A percentile compares a stretch with the other conserved stretches of the same genome.
Conservation (phyloP, 2,888 invertebrate genomes). For the Marasmarcha lunaedactyla region DNA sequence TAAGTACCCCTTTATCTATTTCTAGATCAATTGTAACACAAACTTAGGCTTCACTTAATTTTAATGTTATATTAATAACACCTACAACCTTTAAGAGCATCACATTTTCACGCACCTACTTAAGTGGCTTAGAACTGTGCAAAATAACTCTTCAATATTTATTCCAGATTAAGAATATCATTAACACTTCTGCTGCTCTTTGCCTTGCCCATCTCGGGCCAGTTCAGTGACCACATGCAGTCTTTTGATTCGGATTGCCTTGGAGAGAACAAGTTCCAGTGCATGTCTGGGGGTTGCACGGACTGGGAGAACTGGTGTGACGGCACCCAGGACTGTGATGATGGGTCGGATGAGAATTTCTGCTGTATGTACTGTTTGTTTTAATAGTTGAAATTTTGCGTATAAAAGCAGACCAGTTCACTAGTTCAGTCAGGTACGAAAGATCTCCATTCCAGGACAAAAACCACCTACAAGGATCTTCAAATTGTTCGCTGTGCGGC, state of each 20-base stretch:
- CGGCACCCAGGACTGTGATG: conserved; percentile 68
- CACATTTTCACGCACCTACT: no score
- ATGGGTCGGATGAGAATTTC: conserved; percentile 69
- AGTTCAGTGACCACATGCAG: conserved; percentile 37
- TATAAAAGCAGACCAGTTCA: neutral
- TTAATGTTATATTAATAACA: no score
- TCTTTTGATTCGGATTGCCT: conserved; percentile 32
- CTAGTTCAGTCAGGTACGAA: neutral
- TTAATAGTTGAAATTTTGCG: neutral
- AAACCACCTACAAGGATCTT: no score
- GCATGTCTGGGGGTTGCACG: conserved; percentile 64
- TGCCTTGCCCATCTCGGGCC: conserved; percentile 12
- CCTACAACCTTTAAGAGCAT: no score
- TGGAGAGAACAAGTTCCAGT: conserved; percentile 34
- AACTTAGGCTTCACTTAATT: no score
- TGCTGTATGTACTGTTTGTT: conserved; percentile 49
- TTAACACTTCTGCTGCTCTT: conserved; percentile 10
- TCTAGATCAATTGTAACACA: no score
- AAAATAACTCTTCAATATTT: no score
- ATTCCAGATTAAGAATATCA: conserved; percentile 7
- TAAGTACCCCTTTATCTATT: no score
- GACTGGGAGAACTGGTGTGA: conserved; percentile 69
- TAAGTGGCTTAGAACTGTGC: no score
- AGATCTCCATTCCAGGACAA: no score
- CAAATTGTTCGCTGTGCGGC: no score